A percentile compares a stretch with the other conserved stretches of the same genome.
phyloP scores from a whole-genome alignment of 2,797 vertebrate genomes.

The Phalanger gymnotis region DNA sequence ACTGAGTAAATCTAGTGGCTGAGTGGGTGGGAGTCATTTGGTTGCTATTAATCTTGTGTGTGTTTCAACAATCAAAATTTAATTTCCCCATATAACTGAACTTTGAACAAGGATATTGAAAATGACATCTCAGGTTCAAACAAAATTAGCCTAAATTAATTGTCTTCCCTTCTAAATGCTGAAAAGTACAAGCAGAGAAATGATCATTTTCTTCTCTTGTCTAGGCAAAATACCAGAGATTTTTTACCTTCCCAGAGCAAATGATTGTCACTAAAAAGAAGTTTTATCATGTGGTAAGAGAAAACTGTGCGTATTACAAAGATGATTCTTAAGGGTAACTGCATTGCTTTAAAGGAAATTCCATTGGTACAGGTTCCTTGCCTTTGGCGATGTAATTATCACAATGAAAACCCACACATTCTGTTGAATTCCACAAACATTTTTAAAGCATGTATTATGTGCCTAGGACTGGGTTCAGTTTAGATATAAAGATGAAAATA shows the following conservation, averaged over 20 bases:
- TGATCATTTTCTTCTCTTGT: not conserved
- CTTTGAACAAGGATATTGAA: slow-evolving; percentile 55
- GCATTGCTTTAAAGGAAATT: not conserved
- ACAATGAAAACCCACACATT: not conserved
- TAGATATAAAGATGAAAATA: not conserved
- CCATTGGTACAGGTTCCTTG: not conserved
- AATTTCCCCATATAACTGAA: slow-evolving; percentile 11
- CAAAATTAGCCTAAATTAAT: slow-evolving; percentile 18
- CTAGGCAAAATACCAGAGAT: slow-evolving; percentile 12
- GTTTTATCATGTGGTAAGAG: not conserved
- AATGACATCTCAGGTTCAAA: not conserved
- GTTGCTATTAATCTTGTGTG: not conserved
- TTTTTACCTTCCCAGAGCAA: not conserved
- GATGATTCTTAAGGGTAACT: not conserved
- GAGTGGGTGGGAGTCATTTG: not conserved
- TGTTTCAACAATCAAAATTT: slow-evolving; percentile 33
- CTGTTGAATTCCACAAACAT: not conserved
- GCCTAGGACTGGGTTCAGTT: not conserved
- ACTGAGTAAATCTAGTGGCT: not conserved
- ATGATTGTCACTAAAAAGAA: not conserved
- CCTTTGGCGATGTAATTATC: not conserved
- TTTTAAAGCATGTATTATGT: not conserved
- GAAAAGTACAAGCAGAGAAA: slow-evolving; percentile 9
- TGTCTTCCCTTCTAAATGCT: slow-evolving; percentile 11
- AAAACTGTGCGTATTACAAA: not conserved